Evolutionary conservation across 2,888 invertebrate genomes (phyloP).

Genomic region (Lithophane semibrunnea): DNA sequence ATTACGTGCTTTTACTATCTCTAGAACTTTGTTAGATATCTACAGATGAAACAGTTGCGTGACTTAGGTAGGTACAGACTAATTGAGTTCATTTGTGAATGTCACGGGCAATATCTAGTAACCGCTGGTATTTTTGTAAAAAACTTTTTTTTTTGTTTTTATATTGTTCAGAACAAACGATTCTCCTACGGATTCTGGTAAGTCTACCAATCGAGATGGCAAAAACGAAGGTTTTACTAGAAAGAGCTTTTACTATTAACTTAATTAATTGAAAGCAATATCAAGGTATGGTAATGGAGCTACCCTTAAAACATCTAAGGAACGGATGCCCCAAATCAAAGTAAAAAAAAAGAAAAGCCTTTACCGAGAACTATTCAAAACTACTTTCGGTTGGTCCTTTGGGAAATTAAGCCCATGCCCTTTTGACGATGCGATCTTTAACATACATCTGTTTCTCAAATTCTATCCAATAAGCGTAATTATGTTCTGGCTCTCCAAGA

Average conservation of each 20-base stretch:
- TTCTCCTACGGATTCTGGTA: not conserved
- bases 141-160: not conserved
- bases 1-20: not conserved
- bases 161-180: not conserved
- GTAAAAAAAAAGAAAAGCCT: slow-evolving; percentile 43
- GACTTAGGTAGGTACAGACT: not conserved
- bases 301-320: slow-evolving; percentile 26
- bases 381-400: slow-evolving; percentile 53
- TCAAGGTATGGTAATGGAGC: slow-evolving; percentile 10
- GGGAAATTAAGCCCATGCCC: slow-evolving; percentile 65
- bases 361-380: slow-evolving; percentile 62
- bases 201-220: not conserved
- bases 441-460: slow-evolving; percentile 55
- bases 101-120: not conserved
- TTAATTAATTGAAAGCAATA: slow-evolving; percentile 36
- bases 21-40: not conserved
- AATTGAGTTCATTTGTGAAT: slow-evolving; percentile 8
- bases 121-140: not conserved
- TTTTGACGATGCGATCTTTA: slow-evolving; percentile 59
- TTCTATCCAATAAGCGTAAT: slow-evolving; percentile 47
- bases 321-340: slow-evolving; percentile 33
- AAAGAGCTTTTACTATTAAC: not conserved
- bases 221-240: not conserved
- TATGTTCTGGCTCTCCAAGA: slow-evolving; percentile 19
- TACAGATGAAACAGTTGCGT: not conserved